phyloP scores from a whole-genome alignment of 2,797 vertebrate genomes.

The Myotis vivesi region DNA sequence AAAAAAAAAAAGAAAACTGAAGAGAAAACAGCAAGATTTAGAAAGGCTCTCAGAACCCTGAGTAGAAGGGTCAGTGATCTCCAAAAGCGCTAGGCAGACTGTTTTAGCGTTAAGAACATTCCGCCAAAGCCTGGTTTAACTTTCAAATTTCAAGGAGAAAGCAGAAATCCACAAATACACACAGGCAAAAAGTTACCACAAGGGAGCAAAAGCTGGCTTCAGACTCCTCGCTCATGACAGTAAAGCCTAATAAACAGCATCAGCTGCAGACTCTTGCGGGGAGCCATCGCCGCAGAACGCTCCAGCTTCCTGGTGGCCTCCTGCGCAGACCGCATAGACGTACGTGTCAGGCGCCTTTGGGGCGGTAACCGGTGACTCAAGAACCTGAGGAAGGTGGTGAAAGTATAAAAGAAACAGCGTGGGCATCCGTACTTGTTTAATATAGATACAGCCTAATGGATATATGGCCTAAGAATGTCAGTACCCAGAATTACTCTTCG shows the following conservation, averaged over 20 bases:
- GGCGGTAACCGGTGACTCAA: not conserved
- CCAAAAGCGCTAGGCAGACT: not conserved
- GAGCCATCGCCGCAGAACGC: not conserved
- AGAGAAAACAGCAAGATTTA: not conserved
- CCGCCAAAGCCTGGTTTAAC: not conserved
- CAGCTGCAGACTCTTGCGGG: not conserved
- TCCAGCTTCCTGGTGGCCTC: not conserved
- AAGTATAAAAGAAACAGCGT: not conserved
- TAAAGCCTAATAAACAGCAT: not conserved
- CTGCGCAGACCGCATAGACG: not conserved
- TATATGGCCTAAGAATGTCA: not conserved
- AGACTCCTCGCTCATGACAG: not conserved
- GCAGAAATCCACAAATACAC: not conserved
- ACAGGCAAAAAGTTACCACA: not conserved
- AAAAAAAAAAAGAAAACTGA: too few species aligned
- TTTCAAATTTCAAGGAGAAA: not conserved
- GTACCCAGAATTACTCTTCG: not conserved
- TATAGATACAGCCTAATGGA: not conserved
- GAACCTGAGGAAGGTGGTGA: not conserved
- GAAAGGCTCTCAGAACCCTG: not conserved
- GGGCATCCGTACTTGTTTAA: not conserved
- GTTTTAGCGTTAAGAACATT: not conserved
- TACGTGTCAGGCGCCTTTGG: too few species aligned
- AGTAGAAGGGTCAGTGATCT: not conserved
- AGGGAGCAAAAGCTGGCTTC: not conserved